Conservation (phyloP, 2,797 vertebrate species). For the Knipowitschia caucasica region DNA sequence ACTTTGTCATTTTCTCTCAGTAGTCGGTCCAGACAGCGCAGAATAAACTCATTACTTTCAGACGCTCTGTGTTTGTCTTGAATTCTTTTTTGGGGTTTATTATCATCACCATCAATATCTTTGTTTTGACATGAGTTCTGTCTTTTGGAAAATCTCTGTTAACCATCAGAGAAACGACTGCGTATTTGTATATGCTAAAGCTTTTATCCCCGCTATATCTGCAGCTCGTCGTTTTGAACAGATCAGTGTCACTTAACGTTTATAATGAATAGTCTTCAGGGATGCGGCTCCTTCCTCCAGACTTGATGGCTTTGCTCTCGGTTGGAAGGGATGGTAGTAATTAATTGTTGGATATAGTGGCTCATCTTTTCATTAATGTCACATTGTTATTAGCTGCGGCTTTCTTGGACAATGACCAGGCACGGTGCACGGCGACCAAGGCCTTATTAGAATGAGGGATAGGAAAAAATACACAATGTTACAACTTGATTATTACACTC, state of each 20-base stretch:
- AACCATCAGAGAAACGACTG: constrained; percentile 4
- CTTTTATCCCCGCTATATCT: constrained; percentile 5
- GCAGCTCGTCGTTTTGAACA: constrained; percentile 11
- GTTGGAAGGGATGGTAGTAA: constrained; percentile 38
- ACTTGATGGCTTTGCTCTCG: constrained; percentile 5
- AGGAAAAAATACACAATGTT: background rate
- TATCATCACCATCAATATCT: constrained; percentile 5
- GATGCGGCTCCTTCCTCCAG: constrained; percentile 28
- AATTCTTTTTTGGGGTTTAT: background rate
- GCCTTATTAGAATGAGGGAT: background rate
- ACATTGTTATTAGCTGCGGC: constrained; percentile 22
- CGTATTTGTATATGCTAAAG: constrained; percentile 15
- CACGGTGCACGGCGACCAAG: constrained; percentile 5
- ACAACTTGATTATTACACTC: background rate
- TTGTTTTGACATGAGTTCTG: constrained; percentile 4
- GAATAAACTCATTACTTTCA: constrained; percentile 3
- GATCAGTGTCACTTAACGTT: constrained; percentile 21
- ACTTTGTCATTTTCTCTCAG: background rate
- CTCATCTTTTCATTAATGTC: constrained; percentile 36
- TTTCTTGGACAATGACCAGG: background rate
- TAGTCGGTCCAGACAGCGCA: background rate
- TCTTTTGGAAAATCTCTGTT: constrained; percentile 24
- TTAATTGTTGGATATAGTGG: constrained; percentile 33
- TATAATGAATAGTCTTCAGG: constrained; percentile 45
- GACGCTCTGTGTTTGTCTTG: background rate